Evolutionary conservation across 2,888 invertebrate genomes (phyloP), one percentile per base, ranked within the genome.

Genomic region (Busseola fusca): DNA sequence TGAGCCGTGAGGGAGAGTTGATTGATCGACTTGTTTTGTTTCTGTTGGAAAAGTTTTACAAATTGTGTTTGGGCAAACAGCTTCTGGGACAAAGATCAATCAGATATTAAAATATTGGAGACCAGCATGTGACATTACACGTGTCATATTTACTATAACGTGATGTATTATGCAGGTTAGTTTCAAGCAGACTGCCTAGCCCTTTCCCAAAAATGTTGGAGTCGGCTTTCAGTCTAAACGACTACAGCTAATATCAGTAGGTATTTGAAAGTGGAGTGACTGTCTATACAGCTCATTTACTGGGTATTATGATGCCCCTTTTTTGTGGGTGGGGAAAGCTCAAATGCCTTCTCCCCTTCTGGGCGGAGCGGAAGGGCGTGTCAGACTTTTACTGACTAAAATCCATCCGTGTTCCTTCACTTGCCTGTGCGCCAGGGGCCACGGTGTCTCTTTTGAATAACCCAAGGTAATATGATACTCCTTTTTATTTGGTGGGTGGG

Each of bases 11-110:
- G 64, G 67, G 69, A 64, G 30, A 80, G 64, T 54, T 74, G 80
- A 80, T 80, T 74, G 81, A 81, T 81, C 78, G 81, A 70, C 78
- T 78, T 80, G 81, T 81, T 81, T 79, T 80, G 81, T 81, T 77
- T 78, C 56, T 63, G 54, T 56, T 48, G 52, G 30, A 62, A 74
- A 57, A 80, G 65, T 80, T 81, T 81, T 45, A 69, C 57, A 81
- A 80, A 81, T 78, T 77, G 69, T 74, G 70, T 80, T 81, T 68
- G 64, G 64, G 30, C 62, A 64, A 60, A 76, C 56, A 69, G 62
- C 59, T 74, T 78, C 34, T 34, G 68, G 59, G 69, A 82, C 72
- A 73, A 76, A 67, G 71, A 62, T 71, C 74, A 72, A 76, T 79
- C 81, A 77, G 72, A 60, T 77, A 77, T 75, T 67, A 75, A 72